Conservation (phyloP, 2,113 vertebrate genomes). For the Oncorhynchus masou region DNA sequence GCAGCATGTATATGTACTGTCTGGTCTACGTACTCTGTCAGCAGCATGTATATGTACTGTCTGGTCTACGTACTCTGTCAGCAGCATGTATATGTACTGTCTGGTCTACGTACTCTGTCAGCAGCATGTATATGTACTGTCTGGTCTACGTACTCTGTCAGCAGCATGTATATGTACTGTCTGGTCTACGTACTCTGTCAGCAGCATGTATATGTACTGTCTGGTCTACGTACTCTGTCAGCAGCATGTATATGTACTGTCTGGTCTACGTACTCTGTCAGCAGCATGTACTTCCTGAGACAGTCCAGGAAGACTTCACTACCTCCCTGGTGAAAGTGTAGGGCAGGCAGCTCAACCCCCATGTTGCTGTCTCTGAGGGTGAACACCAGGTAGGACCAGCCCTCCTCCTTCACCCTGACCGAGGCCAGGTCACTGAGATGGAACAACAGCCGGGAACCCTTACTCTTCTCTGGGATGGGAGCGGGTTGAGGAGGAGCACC, state of each 20-base stretch:
- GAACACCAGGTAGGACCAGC: conserved; percentile 83
- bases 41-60: too few species aligned
- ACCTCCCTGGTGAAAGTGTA: conserved; percentile 84
- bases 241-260: too few species aligned
- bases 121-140: too few species aligned
- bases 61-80: too few species aligned
- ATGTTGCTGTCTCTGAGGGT: conserved; percentile 79
- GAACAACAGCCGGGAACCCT: conserved; percentile 71
- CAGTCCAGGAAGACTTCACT: conserved; percentile 77
- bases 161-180: too few species aligned
- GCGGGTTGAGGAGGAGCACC: neutral
- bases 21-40: too few species aligned
- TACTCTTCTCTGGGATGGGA: conserved; percentile 68
- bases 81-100: too few species aligned
- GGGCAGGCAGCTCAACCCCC: conserved; percentile 69
- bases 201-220: neutral
- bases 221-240: neutral
- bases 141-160: too few species aligned
- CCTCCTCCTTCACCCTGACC: conserved; percentile 81
- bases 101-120: too few species aligned
- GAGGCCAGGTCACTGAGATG: conserved; percentile 82
- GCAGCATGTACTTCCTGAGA: conserved; percentile 77
- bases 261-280: too few species aligned
- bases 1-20: too few species aligned
- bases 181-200: too few species aligned